phyloP scores from a whole-genome alignment of 2,888 invertebrate genomes.

The Rhagonycha lutea region DNA sequence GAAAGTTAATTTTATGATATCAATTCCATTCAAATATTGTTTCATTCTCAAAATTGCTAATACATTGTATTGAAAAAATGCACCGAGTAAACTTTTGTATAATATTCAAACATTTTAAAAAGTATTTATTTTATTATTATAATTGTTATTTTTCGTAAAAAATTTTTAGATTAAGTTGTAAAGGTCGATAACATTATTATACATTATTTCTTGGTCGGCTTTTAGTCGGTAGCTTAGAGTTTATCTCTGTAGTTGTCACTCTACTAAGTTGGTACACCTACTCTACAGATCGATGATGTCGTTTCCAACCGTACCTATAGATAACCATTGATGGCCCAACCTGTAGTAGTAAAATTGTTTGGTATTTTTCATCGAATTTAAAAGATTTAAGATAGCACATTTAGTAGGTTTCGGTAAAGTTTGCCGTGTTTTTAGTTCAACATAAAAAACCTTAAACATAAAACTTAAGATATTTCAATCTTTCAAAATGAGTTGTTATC shows the following conservation, averaged over 20 bases:
- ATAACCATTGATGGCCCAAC: conserved; percentile 16
- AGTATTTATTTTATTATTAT: background rate
- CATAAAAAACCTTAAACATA: conserved; percentile 19
- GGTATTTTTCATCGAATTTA: conserved; percentile 21
- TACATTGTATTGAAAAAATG: background rate
- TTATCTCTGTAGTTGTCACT: conserved; percentile 25
- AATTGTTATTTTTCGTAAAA: background rate
- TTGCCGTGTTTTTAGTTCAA: conserved; percentile 5
- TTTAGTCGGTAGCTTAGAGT: conserved; percentile 22
- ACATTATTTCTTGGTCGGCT: conserved; percentile 8
- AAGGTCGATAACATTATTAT: conserved; percentile 2
- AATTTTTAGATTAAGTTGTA: conserved; percentile 17
- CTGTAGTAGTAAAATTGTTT: conserved; percentile 18
- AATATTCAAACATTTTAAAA: no score
- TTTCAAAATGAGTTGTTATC: conserved; percentile 25
- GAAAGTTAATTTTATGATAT: background rate
- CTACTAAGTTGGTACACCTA: conserved; percentile 21
- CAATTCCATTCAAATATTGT: background rate
- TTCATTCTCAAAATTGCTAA: background rate
- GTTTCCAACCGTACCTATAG: conserved; percentile 11
- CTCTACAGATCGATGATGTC: conserved; percentile 14
- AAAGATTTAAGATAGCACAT: conserved; percentile 19
- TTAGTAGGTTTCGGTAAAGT: background rate
- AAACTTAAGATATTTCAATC: conserved; percentile 29
- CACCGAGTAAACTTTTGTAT: no score